Percentiles rank a stretch among this genome's conserved stretches.
Conservation (phyloP, 2,888 invertebrate species). For the Heliconius cydno region DNA sequence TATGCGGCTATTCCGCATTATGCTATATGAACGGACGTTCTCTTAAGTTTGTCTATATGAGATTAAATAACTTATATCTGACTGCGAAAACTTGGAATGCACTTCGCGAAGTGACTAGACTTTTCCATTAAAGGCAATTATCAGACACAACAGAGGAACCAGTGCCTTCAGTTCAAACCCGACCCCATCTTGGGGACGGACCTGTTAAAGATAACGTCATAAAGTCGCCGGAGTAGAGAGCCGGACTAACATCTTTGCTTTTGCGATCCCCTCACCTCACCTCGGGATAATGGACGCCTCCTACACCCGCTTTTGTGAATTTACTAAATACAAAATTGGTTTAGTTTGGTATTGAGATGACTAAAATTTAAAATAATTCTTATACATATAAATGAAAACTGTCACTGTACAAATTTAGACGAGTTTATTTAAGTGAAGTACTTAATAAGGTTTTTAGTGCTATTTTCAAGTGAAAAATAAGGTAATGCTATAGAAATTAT, state of each 20-base stretch:
- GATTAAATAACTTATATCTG: constrained; percentile 78
- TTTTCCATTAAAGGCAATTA: constrained; percentile 83
- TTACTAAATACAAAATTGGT: constrained; percentile 45
- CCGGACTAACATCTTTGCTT: constrained; percentile 81
- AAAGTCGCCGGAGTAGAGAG: constrained; percentile 79
- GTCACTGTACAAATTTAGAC: neutral
- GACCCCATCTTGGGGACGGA: constrained; percentile 68
- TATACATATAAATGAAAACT: neutral
- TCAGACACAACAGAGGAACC: constrained; percentile 78
- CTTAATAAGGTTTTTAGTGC: neutral
- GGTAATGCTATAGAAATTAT: neutral
- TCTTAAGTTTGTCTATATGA: constrained; percentile 65
- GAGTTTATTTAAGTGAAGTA: neutral
- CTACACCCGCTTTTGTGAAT: constrained; percentile 49
- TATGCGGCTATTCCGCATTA: neutral
- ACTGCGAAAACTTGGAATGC: constrained; percentile 80
- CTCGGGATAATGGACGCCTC: constrained; percentile 75
- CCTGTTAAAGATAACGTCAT: constrained; percentile 83
- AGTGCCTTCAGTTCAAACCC: constrained; percentile 64
- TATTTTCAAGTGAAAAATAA: neutral
- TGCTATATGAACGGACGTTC: constrained; percentile 31
- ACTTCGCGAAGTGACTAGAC: constrained; percentile 80
- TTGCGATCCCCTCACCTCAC: constrained; percentile 74
- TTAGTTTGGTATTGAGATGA: constrained; percentile 25
- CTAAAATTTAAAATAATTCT: neutral